Base-by-base conservation (phyloP, 2,797 vertebrate species). In the Poecile montanus region DNA sequence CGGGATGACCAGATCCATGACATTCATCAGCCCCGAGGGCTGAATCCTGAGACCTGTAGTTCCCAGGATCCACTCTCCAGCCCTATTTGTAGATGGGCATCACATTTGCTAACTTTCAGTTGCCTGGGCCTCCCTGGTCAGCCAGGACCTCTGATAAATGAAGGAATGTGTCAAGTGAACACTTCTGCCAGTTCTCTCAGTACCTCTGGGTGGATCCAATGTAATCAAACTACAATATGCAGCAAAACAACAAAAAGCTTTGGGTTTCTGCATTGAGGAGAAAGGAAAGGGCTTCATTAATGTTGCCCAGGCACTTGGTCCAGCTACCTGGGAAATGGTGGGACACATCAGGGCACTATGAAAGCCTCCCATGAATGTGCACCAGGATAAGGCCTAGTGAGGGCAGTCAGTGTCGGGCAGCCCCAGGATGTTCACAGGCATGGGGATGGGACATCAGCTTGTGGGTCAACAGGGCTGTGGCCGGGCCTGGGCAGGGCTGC, bases 381-480 rank as follows among this genome's bases (percentile, higher is more conserved):
- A 23, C 36, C 23, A 44, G 29, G 29, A 38, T 42, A 67, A 61
- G 26, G 15, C 9, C 10, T 1, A 0, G 5, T 27, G 13, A 45
- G 30, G 12, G 6, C 4, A 71, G n/a, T 23, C 1, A 1, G 3
- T 1, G 1, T 38, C 0, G 0, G 27, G 10, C 8, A 83, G 40
- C 6, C 20, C 25, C 32, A 74, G 36, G 11, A 25, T 25, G 44
- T 23, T 6, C 10, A 7, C 3, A 19, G 40, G 5, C 8, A 36
- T 26, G 17, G 70, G 13, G 8, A 42, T 6, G 36, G 29, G 22
- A 26, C 1, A 3, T n/a, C 1, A 5, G 17, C 18, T 32, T 1
- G 1, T 12, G 18, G 19, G 7, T 54, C 44, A 50, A 10, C 45
- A 25, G 27, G 50, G 17, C 40, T 2, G 2, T 17, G 27, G 4